Conservation (phyloP, 2,113 vertebrate species). For the Sceloporus tristichus region DNA sequence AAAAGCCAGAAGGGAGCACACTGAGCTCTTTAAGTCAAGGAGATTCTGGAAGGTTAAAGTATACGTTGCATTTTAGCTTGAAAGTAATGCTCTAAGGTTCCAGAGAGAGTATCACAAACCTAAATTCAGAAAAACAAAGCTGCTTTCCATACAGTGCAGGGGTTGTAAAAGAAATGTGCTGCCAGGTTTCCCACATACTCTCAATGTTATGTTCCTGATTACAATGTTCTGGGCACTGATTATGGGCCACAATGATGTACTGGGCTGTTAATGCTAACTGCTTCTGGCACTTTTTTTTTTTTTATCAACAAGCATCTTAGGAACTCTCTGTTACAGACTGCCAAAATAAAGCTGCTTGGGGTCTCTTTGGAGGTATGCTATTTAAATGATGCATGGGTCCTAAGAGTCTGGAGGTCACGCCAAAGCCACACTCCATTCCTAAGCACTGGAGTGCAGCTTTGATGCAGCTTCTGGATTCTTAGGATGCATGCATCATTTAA, state of each 20-base stretch:
- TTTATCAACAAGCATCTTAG: no score
- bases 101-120: conserved; percentile 51
- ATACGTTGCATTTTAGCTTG: conserved; percentile 27
- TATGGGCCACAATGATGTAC: conserved; percentile 16
- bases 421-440: no score
- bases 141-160: conserved; percentile 48
- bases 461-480: no score
- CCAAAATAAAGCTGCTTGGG: no score
- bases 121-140: conserved; percentile 47
- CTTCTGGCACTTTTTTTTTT: background rate
- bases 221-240: background rate
- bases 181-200: conserved; percentile 40
- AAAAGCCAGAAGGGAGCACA: conserved; percentile 56
- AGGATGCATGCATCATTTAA: no score
- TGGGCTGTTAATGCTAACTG: background rate
- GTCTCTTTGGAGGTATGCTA: no score
- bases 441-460: no score
- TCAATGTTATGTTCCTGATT: conserved; percentile 20
- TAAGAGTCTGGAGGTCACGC: no score
- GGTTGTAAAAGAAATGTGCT: conserved; percentile 18
- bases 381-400: no score
- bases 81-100: conserved; percentile 53
- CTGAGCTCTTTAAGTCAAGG: conserved; percentile 63
- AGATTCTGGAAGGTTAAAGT: conserved; percentile 59
- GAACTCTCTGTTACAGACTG: no score